A percentile compares a stretch with the other conserved stretches of the same genome.
These are phyloP conservation scores for Nebria ingens DNA, from an alignment of 1,140 invertebrate genomes.

Conservation along the genomic window DNA sequence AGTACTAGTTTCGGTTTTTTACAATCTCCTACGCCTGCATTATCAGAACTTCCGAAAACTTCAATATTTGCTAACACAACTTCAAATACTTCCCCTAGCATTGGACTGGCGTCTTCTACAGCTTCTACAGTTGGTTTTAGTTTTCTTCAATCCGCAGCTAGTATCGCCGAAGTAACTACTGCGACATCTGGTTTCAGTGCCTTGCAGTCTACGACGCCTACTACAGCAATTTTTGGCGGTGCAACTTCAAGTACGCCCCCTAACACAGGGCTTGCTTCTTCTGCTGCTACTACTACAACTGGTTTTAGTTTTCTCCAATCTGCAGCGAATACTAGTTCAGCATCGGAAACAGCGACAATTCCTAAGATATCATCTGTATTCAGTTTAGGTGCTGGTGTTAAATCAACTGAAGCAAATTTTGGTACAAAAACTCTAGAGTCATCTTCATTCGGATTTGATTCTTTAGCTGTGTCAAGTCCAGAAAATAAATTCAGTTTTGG, in stretches of 20 bases:
- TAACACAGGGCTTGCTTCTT: not conserved
- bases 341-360: slow-evolving; percentile 9
- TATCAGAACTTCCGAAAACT: not conserved
- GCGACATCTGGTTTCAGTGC: too few relatives aligned
- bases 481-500: slow-evolving; percentile 7
- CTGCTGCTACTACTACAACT: not conserved
- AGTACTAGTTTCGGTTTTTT: slow-evolving; percentile 2
- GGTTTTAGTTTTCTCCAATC: not conserved
- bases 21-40: not conserved
- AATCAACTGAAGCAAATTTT: not conserved
- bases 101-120: not conserved
- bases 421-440: not conserved
- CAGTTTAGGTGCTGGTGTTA: slow-evolving; percentile 11
- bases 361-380: slow-evolving; percentile 15
- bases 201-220: too few relatives aligned
- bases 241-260: not conserved
- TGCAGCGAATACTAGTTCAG: slow-evolving; percentile 9
- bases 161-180: not conserved
- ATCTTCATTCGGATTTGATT: not conserved
- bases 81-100: not conserved
- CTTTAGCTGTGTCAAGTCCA: not conserved
- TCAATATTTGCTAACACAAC: not conserved
- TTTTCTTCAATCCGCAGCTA: slow-evolving; percentile 8
- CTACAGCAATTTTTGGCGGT: not conserved
- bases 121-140: slow-evolving; percentile 1